Percentiles rank a stretch among this genome's conserved stretches.
phyloP scores from a whole-genome alignment of 2,888 invertebrate species.

The Ophion ellenae region DNA sequence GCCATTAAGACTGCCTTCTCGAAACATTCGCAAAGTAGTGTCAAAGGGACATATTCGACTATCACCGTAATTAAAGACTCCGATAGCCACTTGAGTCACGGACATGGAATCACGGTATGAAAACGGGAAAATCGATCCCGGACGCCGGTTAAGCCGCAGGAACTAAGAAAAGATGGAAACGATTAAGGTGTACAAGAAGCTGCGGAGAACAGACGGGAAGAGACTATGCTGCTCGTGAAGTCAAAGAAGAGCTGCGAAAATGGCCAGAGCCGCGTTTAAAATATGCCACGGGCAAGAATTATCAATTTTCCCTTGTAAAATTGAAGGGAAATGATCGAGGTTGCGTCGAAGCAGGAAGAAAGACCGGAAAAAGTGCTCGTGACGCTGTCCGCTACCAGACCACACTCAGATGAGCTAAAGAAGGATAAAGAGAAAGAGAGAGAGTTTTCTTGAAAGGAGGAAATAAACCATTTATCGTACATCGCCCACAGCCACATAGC shows the following conservation, averaged over 20 bases:
- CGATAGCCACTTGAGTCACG: conserved; percentile 12
- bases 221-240: conserved; percentile 28
- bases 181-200: conserved; percentile 5
- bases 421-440: conserved; percentile 3
- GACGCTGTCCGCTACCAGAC: conserved; percentile 28
- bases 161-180: conserved; percentile 19
- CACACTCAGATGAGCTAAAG: conserved; percentile 27
- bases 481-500: conserved; percentile 49
- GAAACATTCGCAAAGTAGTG: neutral
- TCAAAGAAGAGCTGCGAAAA: conserved; percentile 32
- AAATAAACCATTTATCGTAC: conserved; percentile 69
- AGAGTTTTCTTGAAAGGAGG: conserved; percentile 53
- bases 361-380: conserved; percentile 4
- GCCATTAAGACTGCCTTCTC: neutral
- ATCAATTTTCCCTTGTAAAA: conserved; percentile 71
- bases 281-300: conserved; percentile 65
- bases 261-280: conserved; percentile 25
- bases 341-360: conserved; percentile 60
- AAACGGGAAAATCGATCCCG: neutral
- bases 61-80: neutral
- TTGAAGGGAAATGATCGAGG: conserved; percentile 68
- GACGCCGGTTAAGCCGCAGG: neutral
- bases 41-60: neutral
- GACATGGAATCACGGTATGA: neutral
- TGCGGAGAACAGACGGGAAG: conserved; percentile 44